Evolutionary conservation across 2,888 invertebrate species (phyloP).

Genomic region (Hypolimnas misippus): DNA sequence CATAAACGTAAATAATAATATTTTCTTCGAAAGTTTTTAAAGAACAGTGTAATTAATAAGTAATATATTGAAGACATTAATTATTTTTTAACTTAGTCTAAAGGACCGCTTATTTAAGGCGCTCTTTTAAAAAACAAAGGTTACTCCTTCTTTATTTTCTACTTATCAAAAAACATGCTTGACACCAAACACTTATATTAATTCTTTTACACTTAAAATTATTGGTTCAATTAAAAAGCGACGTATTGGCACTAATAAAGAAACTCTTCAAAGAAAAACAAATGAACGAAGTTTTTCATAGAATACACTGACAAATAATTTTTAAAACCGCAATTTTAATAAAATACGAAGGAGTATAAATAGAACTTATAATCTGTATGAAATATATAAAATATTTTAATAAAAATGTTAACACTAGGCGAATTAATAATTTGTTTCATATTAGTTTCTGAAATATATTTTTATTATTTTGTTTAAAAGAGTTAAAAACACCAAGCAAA

Average conservation of each 20-base stretch:
- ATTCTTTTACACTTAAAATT: constrained; percentile 23
- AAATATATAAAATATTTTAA: too few species aligned
- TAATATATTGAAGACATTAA: constrained; percentile 68
- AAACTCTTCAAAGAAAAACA: constrained; percentile 43
- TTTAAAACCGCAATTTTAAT: constrained; percentile 14
- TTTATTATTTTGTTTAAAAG: too few species aligned
- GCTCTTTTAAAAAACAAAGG: constrained; percentile 52
- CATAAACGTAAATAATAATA: constrained; percentile 54
- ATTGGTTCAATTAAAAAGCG: constrained; percentile 41
- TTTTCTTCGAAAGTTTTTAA: constrained; percentile 71
- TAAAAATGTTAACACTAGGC: too few species aligned
- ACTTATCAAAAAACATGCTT: constrained; percentile 40
- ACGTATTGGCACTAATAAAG: constrained; percentile 3
- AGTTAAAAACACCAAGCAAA: too few species aligned
- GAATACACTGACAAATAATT: constrained; percentile 11
- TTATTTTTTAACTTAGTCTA: constrained; percentile 52
- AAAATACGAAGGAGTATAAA: background rate
- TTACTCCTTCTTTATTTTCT: constrained; percentile 50
- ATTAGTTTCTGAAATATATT: too few species aligned
- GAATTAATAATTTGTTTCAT: too few species aligned
- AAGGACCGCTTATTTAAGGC: constrained; percentile 55
- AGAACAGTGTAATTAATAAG: constrained; percentile 60
- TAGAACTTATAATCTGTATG: too few species aligned
- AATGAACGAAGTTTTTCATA: constrained; percentile 32
- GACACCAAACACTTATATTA: constrained; percentile 32